Base-by-base conservation (phyloP, 2,797 vertebrate species). In the Bradypodion pumilum region DNA sequence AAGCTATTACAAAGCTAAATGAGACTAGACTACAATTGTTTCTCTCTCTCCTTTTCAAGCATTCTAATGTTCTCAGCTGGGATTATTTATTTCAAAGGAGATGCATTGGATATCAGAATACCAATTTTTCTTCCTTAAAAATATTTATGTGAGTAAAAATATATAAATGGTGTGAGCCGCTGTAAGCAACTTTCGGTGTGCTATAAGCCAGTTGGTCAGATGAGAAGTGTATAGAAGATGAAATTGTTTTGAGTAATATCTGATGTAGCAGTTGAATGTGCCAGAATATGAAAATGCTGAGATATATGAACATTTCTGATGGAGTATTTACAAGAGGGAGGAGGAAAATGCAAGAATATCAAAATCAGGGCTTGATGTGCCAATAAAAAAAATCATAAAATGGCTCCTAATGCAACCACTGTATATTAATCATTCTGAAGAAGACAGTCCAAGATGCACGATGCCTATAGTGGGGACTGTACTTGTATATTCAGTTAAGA, bases 301-400 rank as follows among this genome's bases (percentile, higher is more conserved):
- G 88, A n/a, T 4, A 73, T 87, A 29, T 62, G 77, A 59, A 56
- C 2, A 21, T 86, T 84, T 78, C 73, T 44, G 60, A 65, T 59
- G 87, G 82, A 87, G 42, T 56, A 44, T 86, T 86, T 90, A 84
- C 40, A 86, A 44, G 49, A 90, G 15, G 37, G 60, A 81, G 79
- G 72, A 27, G 75, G 80, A 89, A 91, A 91, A 42, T 74, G 89
- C 79, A 74, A 83, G 46, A 44, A 68, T 82, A 85, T 60, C 56
- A 91, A 91, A 92, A 91, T 79, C 60, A 91, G 5, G 13, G 60
- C n/a, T 70, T 74, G 35, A 60, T 83, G 37, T 15, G 77, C 81
- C 1, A 76, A 40, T 37, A 81, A 65, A 70, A 70, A 86, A 79
- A 79, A 29, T 19, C 29, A 77, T 83, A 68, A 85, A 88, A 84